A percentile compares a stretch with the other conserved stretches of the same genome.
Evolutionary conservation across 2,797 vertebrate species (phyloP).

Genomic region (Artibeus lituratus): DNA sequence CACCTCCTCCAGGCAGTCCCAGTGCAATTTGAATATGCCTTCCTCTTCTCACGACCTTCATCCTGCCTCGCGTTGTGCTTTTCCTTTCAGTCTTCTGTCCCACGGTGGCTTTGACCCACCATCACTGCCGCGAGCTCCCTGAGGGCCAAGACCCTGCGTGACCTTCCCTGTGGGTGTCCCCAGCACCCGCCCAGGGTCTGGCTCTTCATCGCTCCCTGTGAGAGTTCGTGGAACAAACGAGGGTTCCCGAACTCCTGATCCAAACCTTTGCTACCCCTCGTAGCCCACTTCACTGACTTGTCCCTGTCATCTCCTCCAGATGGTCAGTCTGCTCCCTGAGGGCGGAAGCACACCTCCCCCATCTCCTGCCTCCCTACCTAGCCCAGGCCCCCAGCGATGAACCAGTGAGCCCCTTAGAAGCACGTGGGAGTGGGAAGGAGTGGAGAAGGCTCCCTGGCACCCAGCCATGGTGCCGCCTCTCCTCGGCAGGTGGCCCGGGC

Average conservation of each 20-base stretch:
- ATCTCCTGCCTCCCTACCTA: not conserved
- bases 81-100: not conserved
- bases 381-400: not conserved
- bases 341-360: not conserved
- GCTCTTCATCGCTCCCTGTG: no score
- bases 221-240: not conserved
- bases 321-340: not conserved
- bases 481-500: not conserved
- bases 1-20: conserved; percentile 21
- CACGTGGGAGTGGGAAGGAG: not conserved
- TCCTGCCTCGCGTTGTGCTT: not conserved
- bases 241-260: not conserved
- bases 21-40: not conserved
- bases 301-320: not conserved
- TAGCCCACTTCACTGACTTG: not conserved
- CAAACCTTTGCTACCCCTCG: not conserved
- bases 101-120: no score
- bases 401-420: not conserved
- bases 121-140: not conserved
- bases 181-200: not conserved
- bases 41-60: not conserved
- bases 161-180: not conserved
- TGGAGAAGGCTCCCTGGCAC: not conserved
- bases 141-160: not conserved
- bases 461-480: not conserved